phyloP scores from a whole-genome alignment of 1,140 invertebrate species.

The Zaprionus gabonicus region DNA sequence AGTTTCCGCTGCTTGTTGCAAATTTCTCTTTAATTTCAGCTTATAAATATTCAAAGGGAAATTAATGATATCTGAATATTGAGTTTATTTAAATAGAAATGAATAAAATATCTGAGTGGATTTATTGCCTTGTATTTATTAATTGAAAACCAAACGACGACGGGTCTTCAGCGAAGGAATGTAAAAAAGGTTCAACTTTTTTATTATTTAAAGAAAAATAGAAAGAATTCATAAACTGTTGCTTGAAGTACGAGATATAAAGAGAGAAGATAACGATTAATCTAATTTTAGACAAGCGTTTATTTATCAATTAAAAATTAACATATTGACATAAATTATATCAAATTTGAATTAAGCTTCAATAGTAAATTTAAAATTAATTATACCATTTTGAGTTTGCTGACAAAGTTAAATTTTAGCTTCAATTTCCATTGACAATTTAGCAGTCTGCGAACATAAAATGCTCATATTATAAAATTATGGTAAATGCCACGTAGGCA shows the following conservation, averaged over 20 bases:
- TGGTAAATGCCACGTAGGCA: slow-evolving; percentile 70
- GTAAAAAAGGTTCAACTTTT: too few species aligned
- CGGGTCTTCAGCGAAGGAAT: too few species aligned
- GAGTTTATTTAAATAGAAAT: slow-evolving; percentile 8
- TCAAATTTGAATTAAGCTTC: background rate
- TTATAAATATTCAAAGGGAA: slow-evolving; percentile 52
- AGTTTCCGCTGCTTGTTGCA: slow-evolving; percentile 50
- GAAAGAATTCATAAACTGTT: too few species aligned
- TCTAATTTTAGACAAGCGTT: too few species aligned
- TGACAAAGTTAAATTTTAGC: background rate
- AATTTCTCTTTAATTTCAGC: slow-evolving; percentile 37
- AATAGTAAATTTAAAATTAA: background rate
- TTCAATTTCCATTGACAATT: slow-evolving; percentile 40
- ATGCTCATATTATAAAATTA: slow-evolving; percentile 47
- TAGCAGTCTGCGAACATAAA: slow-evolving; percentile 29
- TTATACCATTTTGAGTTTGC: background rate
- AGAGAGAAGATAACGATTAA: too few species aligned
- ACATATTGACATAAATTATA: background rate
- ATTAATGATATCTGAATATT: slow-evolving; percentile 35
- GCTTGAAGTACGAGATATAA: too few species aligned
- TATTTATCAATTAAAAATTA: too few species aligned
- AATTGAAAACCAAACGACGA: background rate
- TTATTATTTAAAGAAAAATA: too few species aligned
- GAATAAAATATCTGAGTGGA: slow-evolving; percentile 12
- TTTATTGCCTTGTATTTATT: background rate